Base-by-base conservation (phyloP, 2,797 vertebrate species). In the Gastrophryne carolinensis region DNA sequence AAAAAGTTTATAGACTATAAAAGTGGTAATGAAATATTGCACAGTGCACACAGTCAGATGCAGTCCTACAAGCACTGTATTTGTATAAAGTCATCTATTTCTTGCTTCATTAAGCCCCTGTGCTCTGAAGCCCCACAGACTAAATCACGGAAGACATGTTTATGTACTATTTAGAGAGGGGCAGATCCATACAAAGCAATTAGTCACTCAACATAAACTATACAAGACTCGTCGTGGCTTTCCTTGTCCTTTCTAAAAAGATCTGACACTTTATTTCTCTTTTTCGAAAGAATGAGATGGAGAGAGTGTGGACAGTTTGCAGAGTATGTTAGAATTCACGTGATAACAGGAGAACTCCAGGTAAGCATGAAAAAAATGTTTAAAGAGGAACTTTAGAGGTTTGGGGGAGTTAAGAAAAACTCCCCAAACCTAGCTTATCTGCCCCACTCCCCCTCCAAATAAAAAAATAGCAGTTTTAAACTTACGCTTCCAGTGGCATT, bases 101-200 rank as follows among this genome's bases (percentile, higher is more conserved):
- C 53, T 34, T 72, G 75, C 68, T 72, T 72, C 75, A 72, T 72
- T 78, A 78, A 78, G 27, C 68, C 44, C 26, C 66, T 78, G 61
- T 72, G 50, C 61, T 39, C 30, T 5, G 4, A 47, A 37, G 75
- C 39, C 61, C 50, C 26, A 17, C 52, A 17, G 23, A 26, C 35
- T 72, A 78, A 72, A 72, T 78, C 41, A 72, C 19, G 41, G 21
- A 15, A 7, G 61, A 52, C 75, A 72, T 65, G 52, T 78, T 72
- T 78, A 63, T 60, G 61, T 30, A 72, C 75, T 72, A 52, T 72
- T 78, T 58, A 66, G 61, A 72, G 68, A 78, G 61, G 60, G 72
- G 60, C 61, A 64, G 61, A 53, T 52, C 68, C 66, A 65, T 78
- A 60, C 68, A 66, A 72, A 60, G 50, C 64, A 72, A 78, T 78